These are phyloP conservation scores for Haliaeetus albicilla DNA, from an alignment of 2,797 vertebrate species.

Conservation along the genomic window DNA sequence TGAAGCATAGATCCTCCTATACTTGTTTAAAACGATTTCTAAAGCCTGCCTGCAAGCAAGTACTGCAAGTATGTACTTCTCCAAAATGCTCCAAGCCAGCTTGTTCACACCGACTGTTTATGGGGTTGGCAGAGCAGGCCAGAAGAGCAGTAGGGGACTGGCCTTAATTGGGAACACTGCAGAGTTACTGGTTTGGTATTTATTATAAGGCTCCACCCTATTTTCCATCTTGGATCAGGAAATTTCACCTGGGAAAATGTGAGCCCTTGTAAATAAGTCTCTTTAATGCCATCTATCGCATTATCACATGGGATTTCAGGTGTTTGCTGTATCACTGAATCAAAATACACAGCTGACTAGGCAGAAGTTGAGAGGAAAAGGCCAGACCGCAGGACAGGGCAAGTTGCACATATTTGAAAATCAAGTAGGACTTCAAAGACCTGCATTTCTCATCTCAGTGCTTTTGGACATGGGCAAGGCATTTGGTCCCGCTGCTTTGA, in stretches of 20 bases:
- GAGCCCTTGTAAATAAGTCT: not conserved
- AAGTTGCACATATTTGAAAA: not conserved
- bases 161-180: not conserved
- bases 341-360: not conserved
- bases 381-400: not conserved
- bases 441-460: not conserved
- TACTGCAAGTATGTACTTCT: not conserved
- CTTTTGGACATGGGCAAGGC: not conserved
- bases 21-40: constrained; percentile 36
- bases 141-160: not conserved
- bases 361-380: not conserved
- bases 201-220: not conserved
- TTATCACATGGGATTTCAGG: not conserved
- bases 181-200: not conserved
- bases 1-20: constrained; percentile 46
- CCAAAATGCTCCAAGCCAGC: not conserved
- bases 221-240: not conserved
- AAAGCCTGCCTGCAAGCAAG: not conserved
- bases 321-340: not conserved
- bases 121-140: not conserved
- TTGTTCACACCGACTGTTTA: not conserved
- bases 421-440: not conserved
- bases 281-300: rapidly evolving
- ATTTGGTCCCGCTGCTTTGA: not conserved
- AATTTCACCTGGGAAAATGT: not conserved